A percentile compares a stretch with the other conserved stretches of the same genome.
Conservation (phyloP, 2,113 vertebrate genomes). For the Calidris pygmaea region DNA sequence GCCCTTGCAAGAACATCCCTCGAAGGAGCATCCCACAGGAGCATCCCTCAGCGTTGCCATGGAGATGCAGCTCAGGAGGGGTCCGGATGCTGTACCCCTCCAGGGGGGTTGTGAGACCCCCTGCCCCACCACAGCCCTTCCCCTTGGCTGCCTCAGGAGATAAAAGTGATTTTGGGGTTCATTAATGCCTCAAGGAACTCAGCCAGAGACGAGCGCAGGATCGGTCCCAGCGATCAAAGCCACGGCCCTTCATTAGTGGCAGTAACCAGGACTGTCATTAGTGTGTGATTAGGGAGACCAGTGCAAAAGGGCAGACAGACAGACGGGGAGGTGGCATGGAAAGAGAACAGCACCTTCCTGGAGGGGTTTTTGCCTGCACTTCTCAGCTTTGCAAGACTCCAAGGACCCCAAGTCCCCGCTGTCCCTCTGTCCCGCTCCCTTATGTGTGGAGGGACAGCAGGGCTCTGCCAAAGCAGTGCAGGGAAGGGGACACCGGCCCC, state of each 20-base stretch:
- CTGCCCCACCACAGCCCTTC: not conserved
- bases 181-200: not conserved
- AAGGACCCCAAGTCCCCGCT: not conserved
- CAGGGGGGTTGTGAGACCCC: not conserved
- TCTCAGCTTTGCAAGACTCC: not conserved
- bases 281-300: not conserved
- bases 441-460: rapidly evolving
- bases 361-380: not conserved
- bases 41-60: slow-evolving; percentile 15
- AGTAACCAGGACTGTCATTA: not conserved
- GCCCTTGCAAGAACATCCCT: not conserved
- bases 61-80: not conserved
- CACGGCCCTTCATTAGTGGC: not conserved
- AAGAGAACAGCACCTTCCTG: not conserved
- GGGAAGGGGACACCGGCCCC: not conserved
- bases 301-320: not conserved
- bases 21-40: not conserved
- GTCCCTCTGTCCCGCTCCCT: not conserved
- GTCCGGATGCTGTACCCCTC: not conserved
- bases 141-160: not conserved
- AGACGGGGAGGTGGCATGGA: not conserved
- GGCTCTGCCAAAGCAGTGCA: not conserved
- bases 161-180: not conserved
- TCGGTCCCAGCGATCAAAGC: not conserved
- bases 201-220: not conserved